Evolutionary conservation across 92 coral and sea anemone species (phyloP).

Genomic region (Hydrozoanthus gracilis): DNA sequence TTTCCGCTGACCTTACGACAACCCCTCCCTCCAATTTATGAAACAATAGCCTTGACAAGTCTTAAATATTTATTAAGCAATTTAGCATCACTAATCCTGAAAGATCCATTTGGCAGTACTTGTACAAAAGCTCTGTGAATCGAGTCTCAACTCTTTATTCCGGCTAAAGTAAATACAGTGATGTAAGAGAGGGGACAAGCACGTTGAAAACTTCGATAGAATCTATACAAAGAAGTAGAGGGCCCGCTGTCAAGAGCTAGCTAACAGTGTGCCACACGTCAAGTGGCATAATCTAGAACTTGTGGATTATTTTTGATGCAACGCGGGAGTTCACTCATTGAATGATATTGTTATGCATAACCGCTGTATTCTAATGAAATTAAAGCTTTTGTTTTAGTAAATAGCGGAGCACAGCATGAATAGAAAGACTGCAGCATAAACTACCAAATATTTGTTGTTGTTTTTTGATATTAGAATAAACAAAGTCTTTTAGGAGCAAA

Average conservation of each 20-base stretch:
- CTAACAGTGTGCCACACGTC: constrained; percentile 49
- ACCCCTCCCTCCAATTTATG: constrained; percentile 93
- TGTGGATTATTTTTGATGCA: constrained; percentile 46
- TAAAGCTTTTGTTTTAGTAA: constrained; percentile 66
- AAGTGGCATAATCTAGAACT: constrained; percentile 34
- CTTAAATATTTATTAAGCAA: constrained; percentile 87
- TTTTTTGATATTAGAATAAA: constrained; percentile 42
- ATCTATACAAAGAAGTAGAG: neutral
- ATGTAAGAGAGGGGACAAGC: neutral
- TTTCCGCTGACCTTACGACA: constrained; percentile 73
- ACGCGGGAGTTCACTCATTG: constrained; percentile 65
- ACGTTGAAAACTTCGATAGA: neutral
- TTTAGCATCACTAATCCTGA: constrained; percentile 68
- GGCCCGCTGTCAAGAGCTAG: constrained; percentile 25
- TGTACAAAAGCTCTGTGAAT: constrained; percentile 42
- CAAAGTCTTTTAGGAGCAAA: constrained; percentile 34
- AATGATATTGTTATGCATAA: constrained; percentile 68
- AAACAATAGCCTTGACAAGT: constrained; percentile 89
- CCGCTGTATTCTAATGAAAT: constrained; percentile 62
- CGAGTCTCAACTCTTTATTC: constrained; percentile 12
- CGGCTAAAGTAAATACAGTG: neutral
- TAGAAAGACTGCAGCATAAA: constrained; percentile 48
- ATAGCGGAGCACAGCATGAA: constrained; percentile 38
- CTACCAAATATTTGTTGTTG: constrained; percentile 48
- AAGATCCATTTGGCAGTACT: constrained; percentile 48